Evolutionary conservation across 2,888 invertebrate genomes (phyloP).

Genomic region (Chydorus sphaericus): DNA sequence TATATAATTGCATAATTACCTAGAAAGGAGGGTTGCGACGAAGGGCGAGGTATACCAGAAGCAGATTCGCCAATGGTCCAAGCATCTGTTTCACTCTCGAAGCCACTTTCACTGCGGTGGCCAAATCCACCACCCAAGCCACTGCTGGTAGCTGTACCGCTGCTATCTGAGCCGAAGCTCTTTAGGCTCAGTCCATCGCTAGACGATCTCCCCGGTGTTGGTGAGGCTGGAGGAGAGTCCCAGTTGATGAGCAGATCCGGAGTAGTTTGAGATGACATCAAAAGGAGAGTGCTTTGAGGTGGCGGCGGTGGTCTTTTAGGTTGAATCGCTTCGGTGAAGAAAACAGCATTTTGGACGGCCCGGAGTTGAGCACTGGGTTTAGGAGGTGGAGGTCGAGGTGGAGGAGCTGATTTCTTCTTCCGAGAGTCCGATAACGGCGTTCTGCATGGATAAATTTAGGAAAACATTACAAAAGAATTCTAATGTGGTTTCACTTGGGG

Average conservation of each 20-base stretch:
- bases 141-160: conserved; percentile 26
- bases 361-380: background rate
- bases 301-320: no score
- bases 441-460: no score
- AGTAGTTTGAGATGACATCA: background rate
- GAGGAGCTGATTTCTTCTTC: conserved; percentile 10
- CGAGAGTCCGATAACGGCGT: background rate
- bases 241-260: conserved; percentile 42
- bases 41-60: no score
- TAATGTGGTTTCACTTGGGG: no score
- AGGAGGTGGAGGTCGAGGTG: conserved; percentile 13
- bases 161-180: conserved; percentile 59
- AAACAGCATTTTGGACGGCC: background rate
- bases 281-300: background rate
- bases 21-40: no score
- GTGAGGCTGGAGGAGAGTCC: conserved; percentile 56
- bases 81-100: conserved; percentile 64
- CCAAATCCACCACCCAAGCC: conserved; percentile 41
- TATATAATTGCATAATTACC: no score
- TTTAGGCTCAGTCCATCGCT: conserved; percentile 59
- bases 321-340: background rate
- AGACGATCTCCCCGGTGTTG: conserved; percentile 55
- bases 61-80: background rate
- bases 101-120: conserved; percentile 60
- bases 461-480: no score